These are phyloP conservation scores for Pithys albifrons DNA, from an alignment of 2,113 vertebrate genomes.

Conservation along the genomic window DNA sequence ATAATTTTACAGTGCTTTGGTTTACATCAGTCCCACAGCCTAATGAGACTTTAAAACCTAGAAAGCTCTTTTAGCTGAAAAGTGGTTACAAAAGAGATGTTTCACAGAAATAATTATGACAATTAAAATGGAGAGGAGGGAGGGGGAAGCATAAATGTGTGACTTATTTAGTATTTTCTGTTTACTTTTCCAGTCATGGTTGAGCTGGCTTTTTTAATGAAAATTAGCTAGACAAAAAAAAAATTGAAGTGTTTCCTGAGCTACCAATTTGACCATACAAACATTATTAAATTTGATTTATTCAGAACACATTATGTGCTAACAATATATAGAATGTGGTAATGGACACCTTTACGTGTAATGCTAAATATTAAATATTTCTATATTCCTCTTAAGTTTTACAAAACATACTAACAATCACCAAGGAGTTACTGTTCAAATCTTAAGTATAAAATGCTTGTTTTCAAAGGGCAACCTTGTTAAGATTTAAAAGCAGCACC, in stretches of 20 bases:
- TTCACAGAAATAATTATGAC: background rate
- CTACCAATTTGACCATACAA: background rate
- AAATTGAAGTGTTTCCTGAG: background rate
- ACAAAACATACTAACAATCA: background rate
- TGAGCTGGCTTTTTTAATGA: background rate
- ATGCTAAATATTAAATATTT: background rate
- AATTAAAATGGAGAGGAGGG: background rate
- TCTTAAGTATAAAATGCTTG: background rate
- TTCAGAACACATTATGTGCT: background rate
- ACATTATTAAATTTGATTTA: background rate
- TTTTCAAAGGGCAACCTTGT: background rate
- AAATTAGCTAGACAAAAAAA: background rate
- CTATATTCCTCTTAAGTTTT: background rate
- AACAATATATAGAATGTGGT: background rate
- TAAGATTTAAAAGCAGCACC: background rate
- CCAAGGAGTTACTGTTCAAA: background rate
- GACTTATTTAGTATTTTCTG: background rate
- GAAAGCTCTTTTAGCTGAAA: background rate
- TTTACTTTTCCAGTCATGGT: background rate
- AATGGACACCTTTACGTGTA: background rate
- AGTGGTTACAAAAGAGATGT: rapidly evolving
- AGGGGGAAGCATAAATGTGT: background rate
- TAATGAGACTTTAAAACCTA: background rate
- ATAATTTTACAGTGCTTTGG: background rate
- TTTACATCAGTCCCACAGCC: background rate